These are phyloP conservation scores for Leucoraja erinaceus DNA, from an alignment of 2,113 vertebrate genomes.

Conservation along the genomic window DNA sequence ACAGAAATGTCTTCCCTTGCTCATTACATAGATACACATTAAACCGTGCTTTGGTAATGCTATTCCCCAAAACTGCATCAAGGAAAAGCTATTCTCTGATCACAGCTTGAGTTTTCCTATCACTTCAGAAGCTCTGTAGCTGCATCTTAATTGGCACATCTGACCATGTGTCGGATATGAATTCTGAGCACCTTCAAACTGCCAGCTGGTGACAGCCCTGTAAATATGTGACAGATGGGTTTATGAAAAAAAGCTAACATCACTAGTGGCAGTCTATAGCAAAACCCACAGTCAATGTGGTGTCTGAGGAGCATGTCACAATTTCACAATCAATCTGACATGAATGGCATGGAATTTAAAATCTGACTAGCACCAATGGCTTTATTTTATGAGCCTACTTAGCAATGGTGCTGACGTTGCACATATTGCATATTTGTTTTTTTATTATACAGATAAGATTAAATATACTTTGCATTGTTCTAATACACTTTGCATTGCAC, in stretches of 20 bases:
- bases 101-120: conserved; percentile 11
- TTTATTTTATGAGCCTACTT: background rate
- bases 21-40: background rate
- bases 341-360: background rate
- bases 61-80: background rate
- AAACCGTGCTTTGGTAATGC: background rate
- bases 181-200: conserved; percentile 21
- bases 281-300: background rate
- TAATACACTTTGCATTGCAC: background rate
- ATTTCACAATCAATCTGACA: background rate
- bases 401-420: background rate
- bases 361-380: background rate
- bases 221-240: conserved; percentile 16
- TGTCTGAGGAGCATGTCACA: background rate
- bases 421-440: background rate
- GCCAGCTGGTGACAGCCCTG: conserved; percentile 19
- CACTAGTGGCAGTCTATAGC: background rate
- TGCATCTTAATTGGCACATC: background rate
- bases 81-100: background rate
- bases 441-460: background rate
- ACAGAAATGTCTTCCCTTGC: background rate
- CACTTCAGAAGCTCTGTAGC: background rate
- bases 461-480: background rate
- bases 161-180: background rate
- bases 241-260: conserved; percentile 28